These are phyloP conservation scores for Eumaeus atala DNA, from an alignment of 1,140 invertebrate genomes.

Conservation along the genomic window DNA sequence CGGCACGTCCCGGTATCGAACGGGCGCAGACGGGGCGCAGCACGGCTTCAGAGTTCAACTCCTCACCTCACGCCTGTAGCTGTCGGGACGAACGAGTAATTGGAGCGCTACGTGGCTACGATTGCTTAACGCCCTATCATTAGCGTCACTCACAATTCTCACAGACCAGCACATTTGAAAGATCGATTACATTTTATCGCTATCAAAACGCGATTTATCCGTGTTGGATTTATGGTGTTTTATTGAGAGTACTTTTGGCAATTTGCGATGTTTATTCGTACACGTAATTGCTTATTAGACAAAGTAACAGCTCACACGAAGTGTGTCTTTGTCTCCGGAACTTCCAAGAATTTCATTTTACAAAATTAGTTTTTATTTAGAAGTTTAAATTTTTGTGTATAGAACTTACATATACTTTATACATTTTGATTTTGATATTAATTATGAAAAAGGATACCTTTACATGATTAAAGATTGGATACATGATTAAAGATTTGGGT, in stretches of 20 bases:
- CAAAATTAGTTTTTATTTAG: background rate
- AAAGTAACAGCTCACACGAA: no score
- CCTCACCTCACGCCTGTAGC: conserved; percentile 32
- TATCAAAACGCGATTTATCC: conserved; percentile 21
- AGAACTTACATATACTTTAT: conserved; percentile 41
- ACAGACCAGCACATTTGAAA: conserved; percentile 28
- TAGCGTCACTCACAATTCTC: conserved; percentile 65
- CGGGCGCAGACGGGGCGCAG: conserved; percentile 36
- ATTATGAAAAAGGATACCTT: no score
- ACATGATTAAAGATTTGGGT: conserved; percentile 31
- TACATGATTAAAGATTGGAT: conserved; percentile 26
- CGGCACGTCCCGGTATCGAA: conserved; percentile 61
- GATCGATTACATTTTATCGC: background rate
- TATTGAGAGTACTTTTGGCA: background rate
- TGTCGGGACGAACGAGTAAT: conserved; percentile 45
- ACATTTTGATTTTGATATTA: conserved; percentile 25
- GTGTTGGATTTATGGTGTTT: background rate
- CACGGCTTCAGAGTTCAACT: conserved; percentile 38
- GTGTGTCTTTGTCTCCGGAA: background rate
- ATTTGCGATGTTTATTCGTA: no score
- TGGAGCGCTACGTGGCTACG: conserved; percentile 59
- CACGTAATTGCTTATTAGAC: no score
- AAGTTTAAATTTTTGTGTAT: no score
- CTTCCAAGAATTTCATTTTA: conserved; percentile 10
- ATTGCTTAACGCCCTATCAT: conserved; percentile 61